Percentiles rank a stretch among this genome's conserved stretches.
Conservation (phyloP, 2,888 invertebrate genomes). For the Eilema griseolum region DNA sequence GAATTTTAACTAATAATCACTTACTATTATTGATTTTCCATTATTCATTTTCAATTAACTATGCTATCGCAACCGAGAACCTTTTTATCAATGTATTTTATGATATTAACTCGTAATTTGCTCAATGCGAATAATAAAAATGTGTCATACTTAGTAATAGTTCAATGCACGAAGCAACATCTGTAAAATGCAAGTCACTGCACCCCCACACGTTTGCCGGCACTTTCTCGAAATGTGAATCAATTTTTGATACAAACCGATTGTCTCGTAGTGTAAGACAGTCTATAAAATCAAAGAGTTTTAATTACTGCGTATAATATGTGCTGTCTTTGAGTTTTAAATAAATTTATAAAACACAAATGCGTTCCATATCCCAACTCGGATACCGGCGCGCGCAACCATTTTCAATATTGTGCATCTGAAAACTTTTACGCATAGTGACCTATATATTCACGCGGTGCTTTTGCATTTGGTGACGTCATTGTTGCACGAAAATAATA, state of each 20-base stretch:
- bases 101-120: not conserved
- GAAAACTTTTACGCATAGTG: not conserved
- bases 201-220: not conserved
- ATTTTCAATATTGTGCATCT: not conserved
- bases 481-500: not conserved
- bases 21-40: not conserved
- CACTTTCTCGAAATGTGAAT: not conserved
- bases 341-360: not conserved
- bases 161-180: not conserved
- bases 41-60: not conserved
- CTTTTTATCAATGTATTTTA: not conserved
- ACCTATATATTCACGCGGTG: not conserved
- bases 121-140: not conserved
- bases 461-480: not conserved
- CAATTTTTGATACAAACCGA: not conserved
- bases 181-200: not conserved
- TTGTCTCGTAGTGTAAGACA: not conserved
- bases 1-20: not conserved
- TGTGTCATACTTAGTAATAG: not conserved
- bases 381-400: not conserved
- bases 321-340: not conserved
- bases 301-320: not conserved
- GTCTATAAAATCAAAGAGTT: not conserved
- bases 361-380: not conserved
- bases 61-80: not conserved